phyloP scores from a whole-genome alignment of 1,140 invertebrate species.

The Geopemphigus sp. region DNA sequence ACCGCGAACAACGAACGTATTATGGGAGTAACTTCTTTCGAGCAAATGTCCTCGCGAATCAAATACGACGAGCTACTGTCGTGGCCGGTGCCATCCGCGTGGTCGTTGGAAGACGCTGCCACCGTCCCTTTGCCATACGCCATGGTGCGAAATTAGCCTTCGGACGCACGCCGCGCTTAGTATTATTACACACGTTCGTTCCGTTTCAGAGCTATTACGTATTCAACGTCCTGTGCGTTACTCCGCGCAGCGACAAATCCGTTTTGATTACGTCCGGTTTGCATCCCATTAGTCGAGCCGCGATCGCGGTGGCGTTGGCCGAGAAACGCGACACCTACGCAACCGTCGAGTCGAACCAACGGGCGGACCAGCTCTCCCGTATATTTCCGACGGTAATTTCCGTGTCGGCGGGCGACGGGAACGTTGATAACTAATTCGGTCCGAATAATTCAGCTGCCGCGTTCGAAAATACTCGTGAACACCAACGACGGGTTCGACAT shows the following conservation, averaged over 20 bases:
- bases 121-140: slow-evolving; percentile 59
- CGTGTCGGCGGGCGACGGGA: not conserved
- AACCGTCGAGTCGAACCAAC: not conserved
- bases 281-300: slow-evolving; percentile 22
- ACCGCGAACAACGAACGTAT: not conserved
- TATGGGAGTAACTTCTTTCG: slow-evolving; percentile 3
- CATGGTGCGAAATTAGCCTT: slow-evolving; percentile 47
- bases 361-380: not conserved
- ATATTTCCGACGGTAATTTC: slow-evolving; percentile 17
- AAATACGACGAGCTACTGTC: not conserved
- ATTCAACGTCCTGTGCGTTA: not conserved
- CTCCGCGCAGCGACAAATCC: not conserved
- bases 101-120: slow-evolving; percentile 62
- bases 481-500: slow-evolving; percentile 10
- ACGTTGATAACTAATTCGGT: no score
- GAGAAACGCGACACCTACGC: not conserved
- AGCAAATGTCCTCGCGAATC: not conserved
- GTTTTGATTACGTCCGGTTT: slow-evolving; percentile 2
- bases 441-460: not conserved
- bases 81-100: slow-evolving; percentile 61
- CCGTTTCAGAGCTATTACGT: slow-evolving; percentile 18
- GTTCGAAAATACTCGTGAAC: slow-evolving; percentile 26
- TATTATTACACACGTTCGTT: no score
- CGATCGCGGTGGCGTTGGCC: not conserved
- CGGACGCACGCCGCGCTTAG: not conserved